Evolutionary conservation across 2,797 vertebrate species (phyloP), one percentile per base, ranked within the genome.

Genomic region (Pseudochromis fuscus): DNA sequence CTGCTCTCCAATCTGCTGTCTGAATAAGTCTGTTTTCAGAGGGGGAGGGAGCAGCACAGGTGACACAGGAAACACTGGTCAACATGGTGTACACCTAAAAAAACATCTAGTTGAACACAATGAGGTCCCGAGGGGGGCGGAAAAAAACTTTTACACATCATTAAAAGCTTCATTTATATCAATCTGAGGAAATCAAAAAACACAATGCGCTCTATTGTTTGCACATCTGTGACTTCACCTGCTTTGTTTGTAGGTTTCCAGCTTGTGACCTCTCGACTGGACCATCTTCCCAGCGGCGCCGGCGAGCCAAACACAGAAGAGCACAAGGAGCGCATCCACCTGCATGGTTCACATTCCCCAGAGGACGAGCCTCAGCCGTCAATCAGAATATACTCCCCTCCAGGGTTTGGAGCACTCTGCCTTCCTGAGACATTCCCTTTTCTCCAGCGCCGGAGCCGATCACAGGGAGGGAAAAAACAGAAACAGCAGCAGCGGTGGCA

Each of bases 341-440:
- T 91, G 93, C 94, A 95, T 95, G 89, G 72, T 90, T 91, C 87
- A 91, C 92, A 91, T 88, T 89, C 87, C 88, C 84, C 85, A 84
- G 86, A 82, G 85, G 87, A 87, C 77, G 56, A 28, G 83, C 79
- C 81, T 77, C 79, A 86, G 75, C 84, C 77, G 83, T 79, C 86
- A 91, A 64, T 92, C 88, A 93, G 85, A 89, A 81, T 79, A 80
- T 78, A 64, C 83, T 86, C 81, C 84, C 79, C 80, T 81, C 61
- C 62, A 56, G 80, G 83, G 69, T 68, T 67, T 35, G 78, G 66
- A 89, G 75, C 76, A 69, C 85, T 85, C 83, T 85, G 77, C 80
- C 70, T 78, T 79, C 79, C 75, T 84, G 79, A 87, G 82, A 87
- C 93, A 93, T 94, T 82, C 75, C 90, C 75, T 77, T n/a, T n/a